phyloP scores from a whole-genome alignment of 2,113 vertebrate species.

The Nycticorax nycticorax region DNA sequence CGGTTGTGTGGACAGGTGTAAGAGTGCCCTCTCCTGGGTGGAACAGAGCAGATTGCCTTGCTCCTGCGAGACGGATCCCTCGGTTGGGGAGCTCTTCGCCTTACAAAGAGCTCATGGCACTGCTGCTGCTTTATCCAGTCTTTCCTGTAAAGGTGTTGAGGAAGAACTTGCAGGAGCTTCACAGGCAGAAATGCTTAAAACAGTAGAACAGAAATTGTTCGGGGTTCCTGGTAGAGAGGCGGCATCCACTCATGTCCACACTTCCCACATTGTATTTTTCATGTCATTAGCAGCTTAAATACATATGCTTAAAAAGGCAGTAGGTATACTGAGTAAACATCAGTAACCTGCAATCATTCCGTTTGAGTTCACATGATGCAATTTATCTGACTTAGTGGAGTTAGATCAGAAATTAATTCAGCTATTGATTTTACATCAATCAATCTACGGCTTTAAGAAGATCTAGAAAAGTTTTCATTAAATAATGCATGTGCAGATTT shows the following conservation, averaged over 20 bases:
- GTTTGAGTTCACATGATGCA: background rate
- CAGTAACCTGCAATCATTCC: background rate
- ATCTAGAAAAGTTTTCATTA: background rate
- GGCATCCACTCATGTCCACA: background rate
- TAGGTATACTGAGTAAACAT: background rate
- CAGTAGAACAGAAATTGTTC: background rate
- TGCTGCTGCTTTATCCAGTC: background rate
- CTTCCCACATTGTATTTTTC: background rate
- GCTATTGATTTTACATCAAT: background rate
- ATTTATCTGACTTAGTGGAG: background rate
- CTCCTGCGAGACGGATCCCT: background rate
- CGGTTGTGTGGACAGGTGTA: background rate
- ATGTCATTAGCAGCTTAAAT: background rate
- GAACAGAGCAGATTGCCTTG: background rate
- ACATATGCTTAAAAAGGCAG: background rate
- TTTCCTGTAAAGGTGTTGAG: background rate
- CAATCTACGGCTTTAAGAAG: background rate
- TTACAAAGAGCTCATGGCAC: background rate
- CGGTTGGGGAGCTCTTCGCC: background rate
- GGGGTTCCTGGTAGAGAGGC: background rate
- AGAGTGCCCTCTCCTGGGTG: constrained; percentile 59
- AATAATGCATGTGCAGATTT: background rate
- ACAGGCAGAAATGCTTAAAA: background rate
- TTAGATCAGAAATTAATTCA: background rate
- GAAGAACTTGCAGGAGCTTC: background rate